Percentiles rank a stretch among this genome's conserved stretches.
These are phyloP conservation scores for Phenganax marumi DNA, from an alignment of 92 coral and sea anemone species.

Conservation along the genomic window DNA sequence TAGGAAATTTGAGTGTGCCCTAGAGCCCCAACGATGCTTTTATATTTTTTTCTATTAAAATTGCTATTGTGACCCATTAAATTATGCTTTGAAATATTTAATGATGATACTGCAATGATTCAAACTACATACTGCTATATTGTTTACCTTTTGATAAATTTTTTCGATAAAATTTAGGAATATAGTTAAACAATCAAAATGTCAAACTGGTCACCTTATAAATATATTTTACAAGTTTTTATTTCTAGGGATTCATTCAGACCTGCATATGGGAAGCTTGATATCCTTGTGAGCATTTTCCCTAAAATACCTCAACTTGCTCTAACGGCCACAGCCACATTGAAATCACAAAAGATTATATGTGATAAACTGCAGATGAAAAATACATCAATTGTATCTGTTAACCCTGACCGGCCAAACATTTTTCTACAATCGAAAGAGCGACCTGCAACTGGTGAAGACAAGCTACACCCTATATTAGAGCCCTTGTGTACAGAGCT, in stretches of 20 bases:
- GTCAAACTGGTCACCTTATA: not conserved
- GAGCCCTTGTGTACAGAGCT: constrained; percentile 42
- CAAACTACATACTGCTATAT: no score
- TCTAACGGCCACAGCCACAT: constrained; percentile 48
- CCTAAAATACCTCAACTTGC: constrained; percentile 44
- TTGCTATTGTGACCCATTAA: no score
- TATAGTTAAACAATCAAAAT: not conserved
- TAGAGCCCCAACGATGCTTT: no score
- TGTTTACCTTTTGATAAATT: not conserved
- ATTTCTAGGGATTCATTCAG: constrained; percentile 23
- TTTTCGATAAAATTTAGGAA: not conserved
- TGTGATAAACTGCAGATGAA: constrained; percentile 20
- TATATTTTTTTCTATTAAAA: no score
- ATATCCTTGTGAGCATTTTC: constrained; percentile 43
- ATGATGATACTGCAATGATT: no score
- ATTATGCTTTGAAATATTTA: no score
- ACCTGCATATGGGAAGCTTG: constrained; percentile 49
- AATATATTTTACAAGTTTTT: not conserved
- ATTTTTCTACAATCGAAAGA: constrained; percentile 26
- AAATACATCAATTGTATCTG: constrained; percentile 18
- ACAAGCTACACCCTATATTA: constrained; percentile 28
- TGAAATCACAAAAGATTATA: constrained; percentile 21
- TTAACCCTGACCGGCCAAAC: constrained; percentile 51
- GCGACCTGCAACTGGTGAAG: constrained; percentile 40
- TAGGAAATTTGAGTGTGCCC: no score